Evolutionary conservation across 2,797 vertebrate genomes (phyloP).

Genomic region (Pelochelys cantorii): DNA sequence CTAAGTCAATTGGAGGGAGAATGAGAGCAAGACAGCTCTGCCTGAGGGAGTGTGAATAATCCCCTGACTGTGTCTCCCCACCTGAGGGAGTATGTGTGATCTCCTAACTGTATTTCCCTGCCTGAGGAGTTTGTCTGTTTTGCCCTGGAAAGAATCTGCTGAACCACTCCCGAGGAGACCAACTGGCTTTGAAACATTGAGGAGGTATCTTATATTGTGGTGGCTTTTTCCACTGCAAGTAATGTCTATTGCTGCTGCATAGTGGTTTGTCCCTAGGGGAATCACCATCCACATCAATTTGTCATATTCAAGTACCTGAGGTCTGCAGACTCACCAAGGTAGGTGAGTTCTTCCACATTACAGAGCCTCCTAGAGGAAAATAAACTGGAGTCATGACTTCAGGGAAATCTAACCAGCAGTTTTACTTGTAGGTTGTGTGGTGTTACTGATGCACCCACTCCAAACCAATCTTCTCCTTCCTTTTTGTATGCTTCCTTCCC

Average conservation of each 20-base stretch:
- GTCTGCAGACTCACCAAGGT: not conserved
- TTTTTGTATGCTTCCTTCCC: not conserved
- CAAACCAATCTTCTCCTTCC: not conserved
- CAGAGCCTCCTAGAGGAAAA: not conserved
- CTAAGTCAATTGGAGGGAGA: too few species aligned
- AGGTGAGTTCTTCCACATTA: not conserved
- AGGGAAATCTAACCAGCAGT: not conserved
- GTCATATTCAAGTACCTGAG: not conserved
- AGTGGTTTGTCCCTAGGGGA: not conserved
- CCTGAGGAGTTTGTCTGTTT: too few species aligned
- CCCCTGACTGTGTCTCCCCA: not conserved
- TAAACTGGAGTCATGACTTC: not conserved
- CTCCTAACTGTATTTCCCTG: too few species aligned
- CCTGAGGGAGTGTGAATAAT: not conserved
- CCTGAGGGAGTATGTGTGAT: not conserved
- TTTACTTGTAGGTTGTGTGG: not conserved
- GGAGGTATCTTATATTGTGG: not conserved
- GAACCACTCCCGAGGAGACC: too few species aligned
- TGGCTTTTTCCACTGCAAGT: not conserved
- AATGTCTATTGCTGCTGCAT: not conserved
- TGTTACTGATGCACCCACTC: not conserved
- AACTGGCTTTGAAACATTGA: not conserved
- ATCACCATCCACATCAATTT: not conserved
- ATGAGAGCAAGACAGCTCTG: not conserved
- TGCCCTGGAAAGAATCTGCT: too few species aligned